Evolutionary conservation across 1,140 invertebrate genomes (phyloP), one percentile per base, ranked within the genome.

Genomic region (Ips nitidus): DNA sequence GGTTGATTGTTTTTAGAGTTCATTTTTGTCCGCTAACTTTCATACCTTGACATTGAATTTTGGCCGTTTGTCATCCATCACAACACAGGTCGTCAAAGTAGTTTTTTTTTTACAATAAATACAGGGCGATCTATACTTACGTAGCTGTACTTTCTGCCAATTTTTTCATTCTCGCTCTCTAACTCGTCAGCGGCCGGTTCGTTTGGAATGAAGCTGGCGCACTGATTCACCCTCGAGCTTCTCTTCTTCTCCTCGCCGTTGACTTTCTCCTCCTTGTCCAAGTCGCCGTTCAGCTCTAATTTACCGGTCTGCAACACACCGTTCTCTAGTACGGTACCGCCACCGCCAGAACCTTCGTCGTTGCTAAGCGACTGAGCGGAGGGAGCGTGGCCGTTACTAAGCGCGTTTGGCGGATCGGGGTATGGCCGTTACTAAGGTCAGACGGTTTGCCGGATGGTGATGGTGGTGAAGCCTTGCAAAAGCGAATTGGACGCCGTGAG

Each of bases 131-230:
- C 8, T 42, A 2, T 38, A 69, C 67, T 69, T 69, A 69, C 67
- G 62, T 69, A 69, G 41, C 67, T 69, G 40, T 69, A 69, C 53
- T 69, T 69, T 37, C 67, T 55, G 1, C 67, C 67, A 39, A 68
- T 68, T 39, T 68, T 68, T 37, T 74, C 73, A 41, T 62, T 59
- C 47, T 71, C 66, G 52, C 57, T 70, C 36, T 74, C 73, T 69
- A 73, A 73, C 39, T 70, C 71, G 41, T 71, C 71, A 37, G 72
- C 63, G 53, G 69, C 70, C 66, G 76, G 72, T 52, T 76, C 78
- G 45, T 84, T 81, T 69, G 85, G 84, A 73, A 86, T 86, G 71
- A 85, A 86, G 2, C 84, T 86, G 59, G 85, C 84, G 69, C 85
- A 86, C 74, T 86, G 84, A 57, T 78, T 79, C 8, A 76, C 75